phyloP scores from a whole-genome alignment of 2,113 vertebrate genomes.

The Neotoma lepida region DNA sequence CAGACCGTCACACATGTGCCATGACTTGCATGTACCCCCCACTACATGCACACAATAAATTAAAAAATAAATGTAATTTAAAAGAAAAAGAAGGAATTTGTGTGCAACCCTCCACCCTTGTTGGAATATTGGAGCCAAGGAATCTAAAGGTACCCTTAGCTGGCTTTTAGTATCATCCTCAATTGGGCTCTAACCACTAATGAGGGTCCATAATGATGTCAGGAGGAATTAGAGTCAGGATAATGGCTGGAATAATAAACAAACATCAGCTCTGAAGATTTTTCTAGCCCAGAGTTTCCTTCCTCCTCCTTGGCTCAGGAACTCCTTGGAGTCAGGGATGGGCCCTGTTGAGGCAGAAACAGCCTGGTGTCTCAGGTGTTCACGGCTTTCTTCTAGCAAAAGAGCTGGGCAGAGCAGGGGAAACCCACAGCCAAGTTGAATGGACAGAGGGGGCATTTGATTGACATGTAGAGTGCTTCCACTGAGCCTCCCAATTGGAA shows the following conservation, averaged over 20 bases:
- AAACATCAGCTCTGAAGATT: not conserved
- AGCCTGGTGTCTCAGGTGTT: not conserved
- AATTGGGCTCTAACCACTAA: not conserved
- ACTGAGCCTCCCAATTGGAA: not conserved
- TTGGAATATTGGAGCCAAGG: not conserved
- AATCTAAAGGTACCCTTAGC: not conserved
- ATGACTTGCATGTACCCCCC: too few relatives aligned
- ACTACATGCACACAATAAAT: not conserved
- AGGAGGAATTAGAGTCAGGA: not conserved
- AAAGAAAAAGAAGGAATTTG: not conserved
- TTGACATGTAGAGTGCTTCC: not conserved
- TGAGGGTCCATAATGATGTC: not conserved
- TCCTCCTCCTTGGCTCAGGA: not conserved
- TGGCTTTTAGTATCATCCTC: not conserved
- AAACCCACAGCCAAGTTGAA: not conserved
- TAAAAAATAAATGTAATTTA: not conserved
- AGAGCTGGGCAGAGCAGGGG: not conserved
- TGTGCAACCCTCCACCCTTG: not conserved
- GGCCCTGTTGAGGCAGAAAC: not conserved
- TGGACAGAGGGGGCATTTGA: not conserved
- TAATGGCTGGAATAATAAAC: not conserved
- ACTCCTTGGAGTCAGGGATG: conserved; percentile 5
- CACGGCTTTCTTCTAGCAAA: not conserved
- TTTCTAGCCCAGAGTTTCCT: not conserved
- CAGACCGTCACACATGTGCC: not conserved